Evolutionary conservation across 2,888 invertebrate genomes (phyloP).

Genomic region (Nemoura dubitans): DNA sequence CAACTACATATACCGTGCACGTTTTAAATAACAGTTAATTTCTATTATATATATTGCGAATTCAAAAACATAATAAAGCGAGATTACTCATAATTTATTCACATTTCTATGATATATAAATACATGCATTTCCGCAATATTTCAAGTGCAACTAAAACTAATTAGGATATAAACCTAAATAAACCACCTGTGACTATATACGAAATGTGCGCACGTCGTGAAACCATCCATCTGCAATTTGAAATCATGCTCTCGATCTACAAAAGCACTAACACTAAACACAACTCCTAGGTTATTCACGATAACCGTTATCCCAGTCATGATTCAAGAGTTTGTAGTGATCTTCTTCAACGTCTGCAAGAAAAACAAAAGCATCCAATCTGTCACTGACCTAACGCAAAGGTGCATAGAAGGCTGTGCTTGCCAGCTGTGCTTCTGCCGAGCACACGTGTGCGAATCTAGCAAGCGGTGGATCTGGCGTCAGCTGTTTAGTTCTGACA

Average conservation of each 20-base stretch:
- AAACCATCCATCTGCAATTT: neutral
- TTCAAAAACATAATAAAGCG: too few species aligned
- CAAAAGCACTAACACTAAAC: neutral
- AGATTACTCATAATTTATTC: too few species aligned
- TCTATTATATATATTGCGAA: too few species aligned
- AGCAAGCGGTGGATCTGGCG: neutral
- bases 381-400: neutral
- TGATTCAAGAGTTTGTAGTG: too few species aligned
- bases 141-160: too few species aligned
- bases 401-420: constrained; percentile 1
- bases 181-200: too few species aligned
- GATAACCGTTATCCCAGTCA: too few species aligned
- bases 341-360: neutral
- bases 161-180: too few species aligned
- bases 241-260: neutral
- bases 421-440: neutral
- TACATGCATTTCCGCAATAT: too few species aligned
- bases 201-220: neutral
- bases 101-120: too few species aligned
- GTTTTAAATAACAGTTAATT: too few species aligned
- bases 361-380: neutral
- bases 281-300: neutral
- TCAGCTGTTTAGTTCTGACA: neutral
- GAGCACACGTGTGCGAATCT: neutral
- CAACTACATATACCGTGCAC: too few species aligned